Base-by-base conservation (phyloP, 2,113 vertebrate genomes). In the Syngnathoides biaculeatus region DNA sequence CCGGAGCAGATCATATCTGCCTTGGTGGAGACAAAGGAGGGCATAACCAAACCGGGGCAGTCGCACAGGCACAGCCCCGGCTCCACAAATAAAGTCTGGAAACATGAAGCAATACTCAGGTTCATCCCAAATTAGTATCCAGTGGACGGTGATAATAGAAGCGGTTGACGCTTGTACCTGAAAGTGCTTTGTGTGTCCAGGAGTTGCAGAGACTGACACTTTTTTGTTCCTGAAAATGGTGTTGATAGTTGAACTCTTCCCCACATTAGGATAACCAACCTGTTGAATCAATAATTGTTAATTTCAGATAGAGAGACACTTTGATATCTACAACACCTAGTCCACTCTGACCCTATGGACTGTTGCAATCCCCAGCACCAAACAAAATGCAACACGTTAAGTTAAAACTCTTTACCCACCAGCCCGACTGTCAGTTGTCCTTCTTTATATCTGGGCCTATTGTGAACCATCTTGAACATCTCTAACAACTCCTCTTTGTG, bases 241-340 rank as follows among this genome's bases (percentile, higher is more conserved):
- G 90, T 99, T 99, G 89, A 99, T 97, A 9, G 96, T 98, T 0
- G 97, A 98, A 86, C 97, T 99, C 84, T 99, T 99, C 9, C 97
- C 97, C 61, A 99, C 97, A 5, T 99, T 99, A 13, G 97, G 97
- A 89, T 99, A 99, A 2, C 97, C 97, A 17, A 99, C 97, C 97
- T 94, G 73, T 74, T 50, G n/a, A 26, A 77, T 35, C 57, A 8
- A 64, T 2, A 3, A 38, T 19, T 0, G 13, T 19, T 45, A 2
- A 64, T 43, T 43, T 47, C 4, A 27, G 15, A 6, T 64, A 6
- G 11, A 40, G 8, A 19, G 8, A 14, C 2, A 27, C 10, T 27
- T 14, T 26, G 13, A 48, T 48, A 19, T 20, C 45, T 20, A 43
- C 5, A 15, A 47, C n/a, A 24, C 3, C 52, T 55, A 55, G 52